A percentile compares a stretch with the other conserved stretches of the same genome.
Evolutionary conservation across 2,797 vertebrate species (phyloP).

Genomic region (Morus bassanus): DNA sequence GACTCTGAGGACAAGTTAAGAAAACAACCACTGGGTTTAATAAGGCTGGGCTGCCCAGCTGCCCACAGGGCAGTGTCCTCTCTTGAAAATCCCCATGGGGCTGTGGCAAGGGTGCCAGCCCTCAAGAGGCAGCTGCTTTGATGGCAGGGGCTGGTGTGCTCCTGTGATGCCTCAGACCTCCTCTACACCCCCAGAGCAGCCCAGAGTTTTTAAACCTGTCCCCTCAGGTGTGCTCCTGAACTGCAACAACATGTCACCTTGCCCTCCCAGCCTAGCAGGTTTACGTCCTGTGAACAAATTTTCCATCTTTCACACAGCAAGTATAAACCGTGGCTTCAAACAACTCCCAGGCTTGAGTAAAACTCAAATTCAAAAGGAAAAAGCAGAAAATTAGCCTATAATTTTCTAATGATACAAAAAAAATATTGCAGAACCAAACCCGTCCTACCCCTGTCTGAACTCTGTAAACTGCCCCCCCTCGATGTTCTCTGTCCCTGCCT

Average conservation of each 20-base stretch:
- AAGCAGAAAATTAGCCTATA: not conserved
- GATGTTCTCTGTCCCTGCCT: not conserved
- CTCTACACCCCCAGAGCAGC: not conserved
- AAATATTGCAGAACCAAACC: not conserved
- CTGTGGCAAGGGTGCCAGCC: fast-evolving
- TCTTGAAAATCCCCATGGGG: not conserved
- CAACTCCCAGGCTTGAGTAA: not conserved
- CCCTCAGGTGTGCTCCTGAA: not conserved
- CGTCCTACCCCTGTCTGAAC: not conserved
- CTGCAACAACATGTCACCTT: not conserved
- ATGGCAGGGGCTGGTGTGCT: not conserved
- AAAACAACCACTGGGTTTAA: constrained; percentile 35
- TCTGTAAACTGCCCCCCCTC: not conserved
- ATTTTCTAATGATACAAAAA: not conserved
- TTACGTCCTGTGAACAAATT: not conserved
- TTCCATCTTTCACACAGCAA: not conserved
- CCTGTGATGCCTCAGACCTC: not conserved
- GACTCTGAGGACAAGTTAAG: constrained; percentile 6
- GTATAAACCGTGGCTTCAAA: not conserved
- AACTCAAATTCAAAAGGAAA: not conserved
- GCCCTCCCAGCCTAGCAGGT: not conserved
- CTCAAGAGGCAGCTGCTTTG: not conserved
- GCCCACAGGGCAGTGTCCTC: not conserved
- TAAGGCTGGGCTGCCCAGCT: not conserved
- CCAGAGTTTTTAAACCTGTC: not conserved